A percentile compares a stretch with the other conserved stretches of the same genome.
These are phyloP conservation scores for Ispidina lecontei DNA, from an alignment of 2,797 vertebrate species.

Conservation along the genomic window DNA sequence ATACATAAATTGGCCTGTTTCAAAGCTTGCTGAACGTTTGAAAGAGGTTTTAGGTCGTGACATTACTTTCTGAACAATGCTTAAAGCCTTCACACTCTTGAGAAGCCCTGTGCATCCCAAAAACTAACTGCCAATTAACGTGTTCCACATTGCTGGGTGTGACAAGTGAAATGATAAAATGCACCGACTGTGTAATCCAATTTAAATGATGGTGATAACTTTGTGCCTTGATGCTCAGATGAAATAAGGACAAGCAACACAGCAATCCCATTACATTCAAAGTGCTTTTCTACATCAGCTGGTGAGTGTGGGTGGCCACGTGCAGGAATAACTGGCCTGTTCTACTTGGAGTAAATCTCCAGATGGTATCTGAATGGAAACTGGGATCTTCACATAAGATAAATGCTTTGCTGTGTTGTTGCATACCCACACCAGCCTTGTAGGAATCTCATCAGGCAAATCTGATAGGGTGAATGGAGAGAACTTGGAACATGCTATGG, in stretches of 20 bases:
- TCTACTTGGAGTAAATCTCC: not conserved
- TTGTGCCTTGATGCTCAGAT: not conserved
- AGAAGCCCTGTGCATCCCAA: not conserved
- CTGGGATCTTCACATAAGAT: not conserved
- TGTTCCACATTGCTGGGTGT: not conserved
- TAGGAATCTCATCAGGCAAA: not conserved
- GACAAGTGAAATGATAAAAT: slow-evolving; percentile 19
- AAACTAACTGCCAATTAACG: slow-evolving; percentile 10
- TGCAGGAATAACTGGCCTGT: not conserved
- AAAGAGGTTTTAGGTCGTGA: not conserved
- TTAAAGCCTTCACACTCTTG: not conserved
- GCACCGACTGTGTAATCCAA: slow-evolving; percentile 2
- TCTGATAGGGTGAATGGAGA: not conserved
- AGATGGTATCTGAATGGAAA: not conserved
- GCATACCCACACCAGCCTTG: not conserved
- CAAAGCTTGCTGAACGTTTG: not conserved
- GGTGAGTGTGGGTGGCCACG: rapidly evolving
- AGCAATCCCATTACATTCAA: not conserved
- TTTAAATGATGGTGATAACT: not conserved
- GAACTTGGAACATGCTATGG: not conserved
- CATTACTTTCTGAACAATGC: not conserved
- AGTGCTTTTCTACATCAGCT: not conserved
- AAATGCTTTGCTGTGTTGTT: not conserved
- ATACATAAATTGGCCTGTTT: not conserved
- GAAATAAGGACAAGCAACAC: not conserved